Base-by-base conservation (phyloP, 2,797 vertebrate genomes). In the Syndactyla subalaris region DNA sequence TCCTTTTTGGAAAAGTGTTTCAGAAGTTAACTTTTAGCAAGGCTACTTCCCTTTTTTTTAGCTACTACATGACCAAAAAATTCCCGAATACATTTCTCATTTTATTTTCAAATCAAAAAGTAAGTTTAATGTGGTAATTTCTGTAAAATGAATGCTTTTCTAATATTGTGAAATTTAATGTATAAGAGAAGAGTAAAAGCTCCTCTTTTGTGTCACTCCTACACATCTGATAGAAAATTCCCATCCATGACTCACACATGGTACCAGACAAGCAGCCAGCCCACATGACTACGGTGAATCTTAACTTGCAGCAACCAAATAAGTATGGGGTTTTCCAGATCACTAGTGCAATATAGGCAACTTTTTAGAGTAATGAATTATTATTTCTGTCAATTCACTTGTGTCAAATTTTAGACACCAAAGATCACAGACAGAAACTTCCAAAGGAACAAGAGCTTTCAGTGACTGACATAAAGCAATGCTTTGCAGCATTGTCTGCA, bases 301-400 rank as follows among this genome's bases (percentile, higher is more conserved):
- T 51, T 76, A 36, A 88, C 59, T 94, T 71, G 85, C 18, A n/a
- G 63, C 32, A 91, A 92, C 24, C 38, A 48, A 48, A 73, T 55
- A 93, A 80, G 29, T 9, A 12, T 39, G 89, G 95, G 87, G 55
- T 66, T 96, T 97, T 95, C 92, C 95, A 93, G 48, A 76, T 49
- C 80, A 36, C 38, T 43, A 15, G 32, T 81, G 54, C 57, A 77
- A n/a, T 9, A 49, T 36, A 67, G 75, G 52, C 36, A 32, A 54
- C 26, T 57, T 92, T 77, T 88, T 46, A 30, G 43, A 45, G 34
- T 73, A 12, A 73, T 32, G 9, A 88, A 32, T 18, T 61, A 24
- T 39, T 52, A 38, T 55, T 84, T 81, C 62, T 92, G 34, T 58
- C n/a, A 55, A 58, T 45, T 91, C 24, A 32, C 26, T 82, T 87